Conservation (phyloP, 2,113 vertebrate species). For the Nesoenas mayeri region DNA sequence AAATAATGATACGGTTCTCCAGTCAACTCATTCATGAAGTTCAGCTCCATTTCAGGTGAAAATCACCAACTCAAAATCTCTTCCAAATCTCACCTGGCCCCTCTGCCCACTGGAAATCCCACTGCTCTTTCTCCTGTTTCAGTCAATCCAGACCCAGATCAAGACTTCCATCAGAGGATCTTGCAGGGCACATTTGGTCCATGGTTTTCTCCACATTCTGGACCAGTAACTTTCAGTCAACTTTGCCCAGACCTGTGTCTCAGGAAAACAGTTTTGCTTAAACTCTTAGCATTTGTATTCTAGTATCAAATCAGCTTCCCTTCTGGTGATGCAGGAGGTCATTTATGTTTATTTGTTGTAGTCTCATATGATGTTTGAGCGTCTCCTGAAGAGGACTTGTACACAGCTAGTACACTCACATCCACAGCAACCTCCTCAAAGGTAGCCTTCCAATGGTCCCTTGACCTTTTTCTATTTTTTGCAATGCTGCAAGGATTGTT, state of each 20-base stretch:
- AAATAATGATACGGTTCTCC: neutral
- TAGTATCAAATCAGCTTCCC: neutral
- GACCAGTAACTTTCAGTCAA: neutral
- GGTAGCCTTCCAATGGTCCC: neutral
- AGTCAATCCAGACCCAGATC: neutral
- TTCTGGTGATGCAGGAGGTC: neutral
- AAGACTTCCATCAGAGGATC: neutral
- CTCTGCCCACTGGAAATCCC: neutral
- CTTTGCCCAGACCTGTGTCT: rapidly evolving
- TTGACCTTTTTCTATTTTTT: neutral
- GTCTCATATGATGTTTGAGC: neutral
- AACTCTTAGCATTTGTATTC: neutral
- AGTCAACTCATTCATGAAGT: neutral
- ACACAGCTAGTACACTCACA: neutral
- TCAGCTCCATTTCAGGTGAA: neutral
- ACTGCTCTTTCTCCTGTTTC: neutral
- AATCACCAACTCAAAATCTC: neutral
- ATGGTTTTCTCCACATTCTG: neutral
- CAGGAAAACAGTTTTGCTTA: neutral
- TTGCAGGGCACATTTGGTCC: neutral
- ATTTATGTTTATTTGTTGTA: neutral
- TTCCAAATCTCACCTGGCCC: neutral
- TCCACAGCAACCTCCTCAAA: neutral
- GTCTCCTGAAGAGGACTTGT: neutral
- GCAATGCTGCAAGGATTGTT: neutral